Conservation (phyloP, 2,888 invertebrate genomes). For the Strigamia crassipes region DNA sequence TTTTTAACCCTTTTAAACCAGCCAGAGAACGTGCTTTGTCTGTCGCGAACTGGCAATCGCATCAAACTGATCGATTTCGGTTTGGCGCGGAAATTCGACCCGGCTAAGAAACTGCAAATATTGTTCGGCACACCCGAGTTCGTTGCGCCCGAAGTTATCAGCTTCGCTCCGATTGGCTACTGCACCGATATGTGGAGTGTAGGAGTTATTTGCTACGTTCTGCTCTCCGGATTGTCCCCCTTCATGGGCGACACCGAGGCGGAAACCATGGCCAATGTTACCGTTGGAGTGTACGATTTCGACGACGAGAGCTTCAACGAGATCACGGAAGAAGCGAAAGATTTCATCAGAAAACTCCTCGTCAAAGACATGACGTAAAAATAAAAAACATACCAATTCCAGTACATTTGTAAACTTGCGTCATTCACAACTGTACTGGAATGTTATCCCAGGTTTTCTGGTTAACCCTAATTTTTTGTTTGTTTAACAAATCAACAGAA, state of each 20-base stretch:
- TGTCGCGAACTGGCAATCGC: constrained; percentile 94
- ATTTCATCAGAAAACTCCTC: constrained; percentile 90
- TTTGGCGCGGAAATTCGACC: constrained; percentile 88
- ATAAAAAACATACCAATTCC: not conserved
- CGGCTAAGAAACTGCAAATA: constrained; percentile 82
- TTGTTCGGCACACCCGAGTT: constrained; percentile 98
- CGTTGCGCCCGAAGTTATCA: constrained; percentile 97
- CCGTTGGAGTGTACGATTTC: constrained; percentile 94
- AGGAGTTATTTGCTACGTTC: constrained; percentile 95
- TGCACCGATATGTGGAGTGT: constrained; percentile 99
- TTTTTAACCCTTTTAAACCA: no score
- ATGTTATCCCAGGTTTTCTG: no score
- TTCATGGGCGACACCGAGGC: constrained; percentile 98
- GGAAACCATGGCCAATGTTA: constrained; percentile 98
- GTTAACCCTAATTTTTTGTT: not conserved
- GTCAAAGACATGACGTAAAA: constrained; percentile 90
- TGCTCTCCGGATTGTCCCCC: constrained; percentile 96
- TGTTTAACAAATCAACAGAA: constrained; percentile 63
- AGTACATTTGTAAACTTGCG: not conserved
- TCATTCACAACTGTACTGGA: not conserved
- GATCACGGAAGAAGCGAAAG: constrained; percentile 92
- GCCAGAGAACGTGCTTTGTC: constrained; percentile 98
- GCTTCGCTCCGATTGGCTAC: constrained; percentile 94
- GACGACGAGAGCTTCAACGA: constrained; percentile 95
- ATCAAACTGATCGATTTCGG: constrained; percentile 99